Evolutionary conservation across 2,797 vertebrate species (phyloP).

Genomic region (Lerista edwardsae): DNA sequence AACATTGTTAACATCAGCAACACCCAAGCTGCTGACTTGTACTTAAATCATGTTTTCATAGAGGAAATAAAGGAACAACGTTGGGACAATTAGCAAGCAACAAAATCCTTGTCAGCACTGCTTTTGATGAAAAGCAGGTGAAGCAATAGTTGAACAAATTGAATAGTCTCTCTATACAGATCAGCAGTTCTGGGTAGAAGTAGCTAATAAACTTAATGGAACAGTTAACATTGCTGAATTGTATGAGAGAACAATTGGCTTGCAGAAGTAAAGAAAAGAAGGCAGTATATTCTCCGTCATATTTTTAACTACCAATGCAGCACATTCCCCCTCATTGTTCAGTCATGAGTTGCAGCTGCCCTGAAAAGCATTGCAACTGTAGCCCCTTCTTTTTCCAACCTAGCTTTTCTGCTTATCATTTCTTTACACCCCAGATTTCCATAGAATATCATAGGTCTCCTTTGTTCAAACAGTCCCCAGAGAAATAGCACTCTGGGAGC

Average conservation of each 20-base stretch:
- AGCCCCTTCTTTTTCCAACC: not conserved
- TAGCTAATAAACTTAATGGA: slow-evolving; percentile 36
- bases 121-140: slow-evolving; percentile 26
- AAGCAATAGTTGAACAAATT: slow-evolving; percentile 17
- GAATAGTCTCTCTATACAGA: slow-evolving; percentile 8
- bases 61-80: not conserved
- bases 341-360: not conserved
- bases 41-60: not conserved
- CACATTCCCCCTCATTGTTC: not conserved
- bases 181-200: slow-evolving; percentile 23
- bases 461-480: not conserved
- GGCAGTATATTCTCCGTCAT: slow-evolving; percentile 9
- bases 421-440: not conserved
- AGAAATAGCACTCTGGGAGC: not conserved
- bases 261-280: not conserved
- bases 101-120: slow-evolving; percentile 25
- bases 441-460: not conserved
- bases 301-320: not conserved
- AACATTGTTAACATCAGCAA: not conserved
- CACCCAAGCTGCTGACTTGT: not conserved
- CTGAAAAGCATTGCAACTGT: not conserved
- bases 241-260: slow-evolving; percentile 15
- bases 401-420: not conserved
- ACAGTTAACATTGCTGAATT: slow-evolving; percentile 23
- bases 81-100: slow-evolving; percentile 21